These are phyloP conservation scores for Pelodytes ibericus DNA, from an alignment of 2,797 vertebrate species.

Conservation along the genomic window DNA sequence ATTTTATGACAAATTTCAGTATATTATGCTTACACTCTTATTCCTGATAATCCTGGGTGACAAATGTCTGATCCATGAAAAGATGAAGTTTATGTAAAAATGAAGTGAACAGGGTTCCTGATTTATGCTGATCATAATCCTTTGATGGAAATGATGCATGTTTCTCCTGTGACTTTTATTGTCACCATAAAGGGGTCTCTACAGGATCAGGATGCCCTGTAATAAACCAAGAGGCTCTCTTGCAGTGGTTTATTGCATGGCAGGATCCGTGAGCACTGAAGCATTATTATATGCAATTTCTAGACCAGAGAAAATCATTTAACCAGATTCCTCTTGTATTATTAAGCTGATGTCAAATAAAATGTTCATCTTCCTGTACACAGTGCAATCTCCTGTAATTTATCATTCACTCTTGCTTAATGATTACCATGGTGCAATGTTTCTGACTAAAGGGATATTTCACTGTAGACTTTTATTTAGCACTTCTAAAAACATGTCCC, in stretches of 20 bases:
- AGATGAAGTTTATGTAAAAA: background rate
- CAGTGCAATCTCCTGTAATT: background rate
- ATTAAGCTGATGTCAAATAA: conserved; percentile 32
- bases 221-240: conserved; percentile 30
- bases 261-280: conserved; percentile 1
- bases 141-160: conserved; percentile 8
- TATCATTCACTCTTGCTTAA: background rate
- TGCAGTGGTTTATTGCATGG: conserved; percentile 24
- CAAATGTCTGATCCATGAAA: conserved; percentile 11
- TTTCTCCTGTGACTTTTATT: conserved; percentile 36
- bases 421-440: too few relatives aligned
- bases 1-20: background rate
- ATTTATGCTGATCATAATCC: conserved; percentile 30
- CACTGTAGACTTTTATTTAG: too few relatives aligned
- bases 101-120: background rate
- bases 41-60: conserved; percentile 9
- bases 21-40: background rate
- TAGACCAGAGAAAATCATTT: conserved; percentile 19
- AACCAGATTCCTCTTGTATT: conserved; percentile 24
- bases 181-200: conserved; percentile 23
- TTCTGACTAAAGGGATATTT: too few relatives aligned
- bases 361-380: conserved; percentile 22
- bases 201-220: conserved; percentile 4
- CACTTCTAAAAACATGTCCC: too few relatives aligned
- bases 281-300: conserved; percentile 28